Evolutionary conservation across 2,797 vertebrate species (phyloP).

Genomic region (Zenarchopterus dispar): DNA sequence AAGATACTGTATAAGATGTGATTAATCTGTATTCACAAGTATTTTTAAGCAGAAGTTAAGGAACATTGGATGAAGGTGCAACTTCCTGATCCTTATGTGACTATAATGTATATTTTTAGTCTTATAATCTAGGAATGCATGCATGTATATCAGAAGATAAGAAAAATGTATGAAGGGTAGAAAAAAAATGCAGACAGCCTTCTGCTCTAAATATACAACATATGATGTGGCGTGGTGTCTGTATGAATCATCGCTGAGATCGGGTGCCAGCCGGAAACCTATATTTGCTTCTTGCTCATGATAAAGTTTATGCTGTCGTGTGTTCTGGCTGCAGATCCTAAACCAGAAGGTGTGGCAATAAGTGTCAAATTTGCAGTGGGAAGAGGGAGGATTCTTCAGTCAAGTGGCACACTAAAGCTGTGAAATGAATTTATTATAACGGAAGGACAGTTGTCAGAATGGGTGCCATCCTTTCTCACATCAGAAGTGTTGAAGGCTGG

Average conservation of each 20-base stretch:
- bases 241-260: constrained; percentile 63
- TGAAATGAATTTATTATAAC: constrained; percentile 19
- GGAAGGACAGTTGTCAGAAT: constrained; percentile 19
- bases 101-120: background rate
- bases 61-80: too few relatives aligned
- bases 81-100: too few relatives aligned
- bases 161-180: background rate
- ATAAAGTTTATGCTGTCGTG: constrained; percentile 57
- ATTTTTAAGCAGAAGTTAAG: constrained; percentile 20
- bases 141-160: background rate
- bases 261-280: constrained; percentile 38
- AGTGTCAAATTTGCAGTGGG: constrained; percentile 24
- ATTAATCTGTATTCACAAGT: constrained; percentile 56
- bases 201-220: constrained; percentile 59
- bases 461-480: constrained; percentile 20
- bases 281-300: constrained; percentile 47
- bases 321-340: constrained; percentile 39
- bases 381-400: background rate
- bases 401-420: constrained; percentile 11
- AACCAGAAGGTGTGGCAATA: constrained; percentile 30
- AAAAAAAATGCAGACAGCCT: constrained; percentile 4
- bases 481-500: constrained; percentile 7
- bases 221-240: constrained; percentile 38
- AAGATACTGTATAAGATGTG: constrained; percentile 38
- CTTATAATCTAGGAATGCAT: background rate